Evolutionary conservation across 2,888 invertebrate genomes (phyloP).

Genomic region (Cheilosia vulpina): DNA sequence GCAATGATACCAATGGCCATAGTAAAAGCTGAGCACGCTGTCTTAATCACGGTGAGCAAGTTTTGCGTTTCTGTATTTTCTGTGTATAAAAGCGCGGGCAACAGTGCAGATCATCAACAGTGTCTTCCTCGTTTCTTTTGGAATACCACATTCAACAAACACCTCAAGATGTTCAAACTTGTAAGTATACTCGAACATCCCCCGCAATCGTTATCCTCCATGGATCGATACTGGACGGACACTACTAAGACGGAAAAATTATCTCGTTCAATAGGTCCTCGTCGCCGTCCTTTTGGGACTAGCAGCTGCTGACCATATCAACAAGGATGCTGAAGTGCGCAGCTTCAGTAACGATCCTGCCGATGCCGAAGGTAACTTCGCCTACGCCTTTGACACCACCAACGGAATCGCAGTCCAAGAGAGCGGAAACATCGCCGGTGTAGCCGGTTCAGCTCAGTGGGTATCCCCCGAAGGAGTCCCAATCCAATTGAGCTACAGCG

Average conservation of each 20-base stretch:
- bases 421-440: conserved; percentile 85
- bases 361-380: conserved; percentile 84
- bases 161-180: conserved; percentile 68
- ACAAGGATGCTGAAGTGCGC: conserved; percentile 81
- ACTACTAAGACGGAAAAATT: neutral
- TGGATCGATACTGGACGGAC: neutral
- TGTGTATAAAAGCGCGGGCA: conserved; percentile 61
- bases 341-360: conserved; percentile 83
- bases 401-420: conserved; percentile 87
- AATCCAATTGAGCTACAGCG: conserved; percentile 84
- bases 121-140: conserved; percentile 59
- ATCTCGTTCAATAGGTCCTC: conserved; percentile 48
- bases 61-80: conserved; percentile 10
- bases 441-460: conserved; percentile 85
- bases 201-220: too few species aligned
- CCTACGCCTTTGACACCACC: conserved; percentile 84
- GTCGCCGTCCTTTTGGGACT: conserved; percentile 78
- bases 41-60: conserved; percentile 13
- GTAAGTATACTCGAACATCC: conserved; percentile 51
- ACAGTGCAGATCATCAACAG: conserved; percentile 56
- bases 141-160: conserved; percentile 49
- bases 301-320: conserved; percentile 81
- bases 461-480: conserved; percentile 85
- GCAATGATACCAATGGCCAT: neutral
- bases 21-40: neutral